Base-by-base conservation (phyloP, 2,888 invertebrate genomes). In the Hypsopygia costalis region DNA sequence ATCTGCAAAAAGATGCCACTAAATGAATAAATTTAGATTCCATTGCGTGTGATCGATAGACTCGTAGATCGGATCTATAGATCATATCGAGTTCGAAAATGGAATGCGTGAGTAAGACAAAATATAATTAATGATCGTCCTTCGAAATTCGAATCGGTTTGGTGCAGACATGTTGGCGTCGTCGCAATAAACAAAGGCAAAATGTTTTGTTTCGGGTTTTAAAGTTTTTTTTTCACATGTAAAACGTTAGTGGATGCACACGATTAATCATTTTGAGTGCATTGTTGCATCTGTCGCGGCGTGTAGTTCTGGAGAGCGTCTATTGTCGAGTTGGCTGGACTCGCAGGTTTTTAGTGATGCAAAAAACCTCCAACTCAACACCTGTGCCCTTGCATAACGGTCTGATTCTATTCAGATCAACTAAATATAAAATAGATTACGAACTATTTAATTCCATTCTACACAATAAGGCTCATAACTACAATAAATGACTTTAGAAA, bases 51-150 rank as follows among this genome's bases (percentile, higher is more conserved):
- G 88, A 88, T 88, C 85, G 87, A 88, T 88, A 81, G 87, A 78
- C 78, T 69, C 78, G 59, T 83, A 86, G 86, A 85, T 85, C 83
- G 62, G 77, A 87, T 86, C 86, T 82, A 88, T 87, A 87, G 87
- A 88, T 88, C 86, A 87, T 86, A 87, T 86, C 83, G 75, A 72
- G 62, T 67, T 81, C 53, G 71, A 85, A 87, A 86, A 86, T 88
- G 82, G 81, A 86, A 85, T 86, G 86, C 83, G 82, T 85, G 87
- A 87, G 88, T 88, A 87, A 87, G 88, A 87, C 88, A 86, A 88
- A 87, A 87, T 83, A 81, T 87, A 88, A 88, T 88, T 87, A 87
- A 88, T 88, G 85, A 81, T 85, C 67, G 70, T 68, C 73, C 72
- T 80, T 77, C 77, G 60, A 85, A 82, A 86, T 81, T 85, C 77